Evolutionary conservation across 2,113 vertebrate species (phyloP).

Genomic region (Falco punctatus): DNA sequence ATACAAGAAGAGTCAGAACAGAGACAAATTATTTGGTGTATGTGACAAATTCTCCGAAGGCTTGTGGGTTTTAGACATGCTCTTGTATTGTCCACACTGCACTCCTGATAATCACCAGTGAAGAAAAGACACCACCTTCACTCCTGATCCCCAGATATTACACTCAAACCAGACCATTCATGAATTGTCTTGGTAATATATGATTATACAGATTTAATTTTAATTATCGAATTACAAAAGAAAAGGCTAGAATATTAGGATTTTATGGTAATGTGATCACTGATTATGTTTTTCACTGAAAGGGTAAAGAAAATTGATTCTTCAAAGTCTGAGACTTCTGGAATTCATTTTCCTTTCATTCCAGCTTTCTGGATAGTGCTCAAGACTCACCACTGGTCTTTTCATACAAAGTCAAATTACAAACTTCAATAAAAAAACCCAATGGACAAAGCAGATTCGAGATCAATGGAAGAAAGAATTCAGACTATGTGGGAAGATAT

Average conservation of each 20-base stretch:
- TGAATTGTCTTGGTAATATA: neutral
- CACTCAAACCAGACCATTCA: neutral
- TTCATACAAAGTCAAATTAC: neutral
- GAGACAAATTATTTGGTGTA: neutral
- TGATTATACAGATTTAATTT: neutral
- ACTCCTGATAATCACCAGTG: neutral
- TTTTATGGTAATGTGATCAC: neutral
- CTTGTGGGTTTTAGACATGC: neutral
- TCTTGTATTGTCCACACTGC: neutral
- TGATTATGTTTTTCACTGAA: neutral
- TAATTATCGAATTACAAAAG: neutral
- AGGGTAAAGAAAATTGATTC: neutral
- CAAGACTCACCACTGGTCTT: neutral
- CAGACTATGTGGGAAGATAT: neutral
- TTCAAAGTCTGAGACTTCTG: neutral
- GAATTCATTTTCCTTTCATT: neutral
- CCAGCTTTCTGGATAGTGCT: neutral
- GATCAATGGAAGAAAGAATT: neutral
- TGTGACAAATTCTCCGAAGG: neutral
- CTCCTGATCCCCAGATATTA: neutral
- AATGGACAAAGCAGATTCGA: neutral
- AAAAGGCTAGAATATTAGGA: neutral
- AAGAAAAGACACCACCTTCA: neutral
- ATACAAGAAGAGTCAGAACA: neutral
- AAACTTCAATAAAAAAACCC: neutral